Evolutionary conservation across 2,888 invertebrate genomes (phyloP).

Genomic region (Carpatolechia fugitivella): DNA sequence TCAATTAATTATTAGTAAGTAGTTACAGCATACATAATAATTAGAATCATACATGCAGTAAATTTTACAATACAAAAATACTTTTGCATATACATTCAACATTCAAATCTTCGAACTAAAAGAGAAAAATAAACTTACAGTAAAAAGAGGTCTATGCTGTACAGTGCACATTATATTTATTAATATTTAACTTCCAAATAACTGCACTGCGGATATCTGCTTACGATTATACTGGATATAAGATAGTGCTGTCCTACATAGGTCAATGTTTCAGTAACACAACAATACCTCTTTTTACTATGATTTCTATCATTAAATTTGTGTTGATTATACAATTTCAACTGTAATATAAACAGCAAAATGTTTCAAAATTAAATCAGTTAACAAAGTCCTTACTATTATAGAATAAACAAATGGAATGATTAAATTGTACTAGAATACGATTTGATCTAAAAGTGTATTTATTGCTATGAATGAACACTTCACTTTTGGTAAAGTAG

Average conservation of each 20-base stretch:
- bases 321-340: constrained; percentile 8
- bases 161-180: not conserved
- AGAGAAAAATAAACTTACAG: not conserved
- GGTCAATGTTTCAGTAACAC: not conserved
- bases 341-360: constrained; percentile 1
- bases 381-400: constrained; percentile 8
- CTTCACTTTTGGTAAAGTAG: constrained; percentile 55
- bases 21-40: constrained; percentile 47
- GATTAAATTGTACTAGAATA: constrained; percentile 45
- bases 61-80: constrained; percentile 75
- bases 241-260: not conserved
- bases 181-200: too few relatives aligned
- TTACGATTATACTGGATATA: too few relatives aligned
- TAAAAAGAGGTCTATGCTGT: not conserved
- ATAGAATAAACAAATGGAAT: constrained; percentile 40
- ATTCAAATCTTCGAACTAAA: constrained; percentile 28
- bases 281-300: not conserved
- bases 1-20: constrained; percentile 43
- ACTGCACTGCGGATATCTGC: too few relatives aligned
- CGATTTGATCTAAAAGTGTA: constrained; percentile 28
- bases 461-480: constrained; percentile 46
- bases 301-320: not conserved
- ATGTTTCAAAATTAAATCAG: not conserved
- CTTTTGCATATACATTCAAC: constrained; percentile 41
- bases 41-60: constrained; percentile 65